Percentiles rank a stretch among this genome's conserved stretches.
phyloP scores from a whole-genome alignment of 92 coral and sea anemone genomes.

The Palythoa grandis region DNA sequence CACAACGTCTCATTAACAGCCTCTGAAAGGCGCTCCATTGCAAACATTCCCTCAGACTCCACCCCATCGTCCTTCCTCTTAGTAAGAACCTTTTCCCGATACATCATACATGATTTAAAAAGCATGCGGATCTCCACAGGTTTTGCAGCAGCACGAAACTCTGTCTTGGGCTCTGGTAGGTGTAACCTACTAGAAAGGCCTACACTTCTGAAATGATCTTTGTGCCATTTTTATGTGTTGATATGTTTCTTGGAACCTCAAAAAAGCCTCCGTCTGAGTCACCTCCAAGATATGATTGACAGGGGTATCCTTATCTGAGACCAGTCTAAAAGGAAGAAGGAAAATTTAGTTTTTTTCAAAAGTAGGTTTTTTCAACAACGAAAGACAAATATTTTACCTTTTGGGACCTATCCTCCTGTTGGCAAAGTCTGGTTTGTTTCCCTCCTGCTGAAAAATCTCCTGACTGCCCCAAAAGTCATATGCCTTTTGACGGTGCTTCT shows the following conservation, averaged over 20 bases:
- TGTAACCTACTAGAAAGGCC: conserved; percentile 24
- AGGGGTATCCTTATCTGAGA: neutral
- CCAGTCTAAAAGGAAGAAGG: too few relatives aligned
- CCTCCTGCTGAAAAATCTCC: conserved; percentile 36
- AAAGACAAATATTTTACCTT: too few relatives aligned
- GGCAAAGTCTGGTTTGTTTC: neutral
- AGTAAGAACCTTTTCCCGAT: neutral
- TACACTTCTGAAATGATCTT: conserved; percentile 15
- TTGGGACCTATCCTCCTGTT: too few relatives aligned
- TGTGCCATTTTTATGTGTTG: conserved; percentile 41
- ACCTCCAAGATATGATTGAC: conserved; percentile 18
- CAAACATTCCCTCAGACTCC: neutral
- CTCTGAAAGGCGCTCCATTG: neutral
- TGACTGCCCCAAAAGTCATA: conserved; percentile 59
- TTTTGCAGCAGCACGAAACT: conserved; percentile 36
- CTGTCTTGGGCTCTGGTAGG: conserved; percentile 29
- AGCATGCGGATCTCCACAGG: conserved; percentile 22
- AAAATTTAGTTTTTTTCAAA: too few relatives aligned
- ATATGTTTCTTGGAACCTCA: conserved; percentile 12
- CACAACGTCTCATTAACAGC: conserved; percentile 7
- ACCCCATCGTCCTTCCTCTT: neutral
- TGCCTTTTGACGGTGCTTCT: conserved; percentile 27
- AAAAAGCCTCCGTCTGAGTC: conserved; percentile 50
- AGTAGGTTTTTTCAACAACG: too few relatives aligned
- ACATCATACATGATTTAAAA: neutral